A percentile compares a stretch with the other conserved stretches of the same genome.
phyloP scores from a whole-genome alignment of 2,888 invertebrate genomes.

The Nysson spinosus region DNA sequence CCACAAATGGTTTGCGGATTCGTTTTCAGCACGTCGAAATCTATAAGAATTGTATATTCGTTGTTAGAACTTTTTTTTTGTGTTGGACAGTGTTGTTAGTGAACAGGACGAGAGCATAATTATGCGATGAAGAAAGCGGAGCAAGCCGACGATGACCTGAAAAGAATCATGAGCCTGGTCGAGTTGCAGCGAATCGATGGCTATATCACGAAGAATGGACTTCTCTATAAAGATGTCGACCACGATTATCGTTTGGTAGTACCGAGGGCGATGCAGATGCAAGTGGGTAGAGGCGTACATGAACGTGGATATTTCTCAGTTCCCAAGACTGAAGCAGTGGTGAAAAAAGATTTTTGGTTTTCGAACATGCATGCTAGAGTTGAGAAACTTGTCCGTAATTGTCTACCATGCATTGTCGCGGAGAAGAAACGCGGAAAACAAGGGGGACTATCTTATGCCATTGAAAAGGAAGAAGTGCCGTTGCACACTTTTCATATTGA shows the following conservation, averaged over 20 bases:
- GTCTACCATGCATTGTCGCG: neutral
- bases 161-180: neutral
- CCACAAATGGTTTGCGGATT: too few relatives aligned
- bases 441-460: neutral
- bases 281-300: neutral
- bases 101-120: too few relatives aligned
- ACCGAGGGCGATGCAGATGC: constrained; percentile 4
- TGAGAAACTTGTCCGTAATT: neutral
- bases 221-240: too few relatives aligned
- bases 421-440: neutral
- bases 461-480: neutral
- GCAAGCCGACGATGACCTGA: too few relatives aligned
- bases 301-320: neutral
- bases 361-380: neutral
- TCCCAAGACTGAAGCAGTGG: neutral
- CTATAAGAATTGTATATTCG: too few relatives aligned
- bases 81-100: too few relatives aligned
- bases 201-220: neutral
- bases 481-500: neutral
- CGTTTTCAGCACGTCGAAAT: too few relatives aligned
- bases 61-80: too few relatives aligned
- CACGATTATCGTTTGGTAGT: too few relatives aligned
- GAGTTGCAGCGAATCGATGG: neutral
- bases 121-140: too few relatives aligned
- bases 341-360: constrained; percentile 2